phyloP scores from a whole-genome alignment of 2,888 invertebrate species.

The Megamerina dolium region DNA sequence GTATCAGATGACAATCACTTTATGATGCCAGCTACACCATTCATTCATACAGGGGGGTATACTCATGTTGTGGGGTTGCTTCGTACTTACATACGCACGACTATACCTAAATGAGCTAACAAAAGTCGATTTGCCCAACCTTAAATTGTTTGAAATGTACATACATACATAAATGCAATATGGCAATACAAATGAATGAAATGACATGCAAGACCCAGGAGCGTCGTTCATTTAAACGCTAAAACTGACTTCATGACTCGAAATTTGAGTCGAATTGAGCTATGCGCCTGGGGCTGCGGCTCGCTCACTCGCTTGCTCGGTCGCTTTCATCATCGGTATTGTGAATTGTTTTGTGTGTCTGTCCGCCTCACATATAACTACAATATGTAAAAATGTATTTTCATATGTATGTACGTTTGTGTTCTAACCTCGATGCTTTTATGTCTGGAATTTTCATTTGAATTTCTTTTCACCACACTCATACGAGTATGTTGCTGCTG shows the following conservation, averaged over 20 bases:
- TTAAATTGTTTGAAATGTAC: not conserved
- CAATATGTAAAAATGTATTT: too few species aligned
- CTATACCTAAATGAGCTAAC: too few species aligned
- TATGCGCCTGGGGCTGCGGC: not conserved
- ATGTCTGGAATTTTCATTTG: slow-evolving; percentile 13
- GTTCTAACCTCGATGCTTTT: slow-evolving; percentile 3
- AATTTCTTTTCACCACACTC: slow-evolving; percentile 1
- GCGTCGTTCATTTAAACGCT: slow-evolving; percentile 8
- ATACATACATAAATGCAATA: slow-evolving; percentile 17
- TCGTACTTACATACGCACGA: too few species aligned
- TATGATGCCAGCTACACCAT: too few species aligned
- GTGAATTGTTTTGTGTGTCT: too few species aligned
- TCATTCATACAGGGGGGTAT: too few species aligned
- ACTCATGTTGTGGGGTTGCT: too few species aligned
- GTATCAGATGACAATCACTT: too few species aligned
- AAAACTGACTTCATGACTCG: slow-evolving; percentile 2
- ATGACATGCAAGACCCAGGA: slow-evolving; percentile 11
- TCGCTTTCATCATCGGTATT: too few species aligned
- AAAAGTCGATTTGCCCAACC: slow-evolving; percentile 3
- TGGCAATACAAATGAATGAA: slow-evolving; percentile 10
- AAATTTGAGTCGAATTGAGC: not conserved
- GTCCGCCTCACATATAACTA: too few species aligned
- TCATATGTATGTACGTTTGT: too few species aligned
- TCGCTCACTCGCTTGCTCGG: not conserved
- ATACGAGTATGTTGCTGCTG: too few species aligned